Percentiles rank a stretch among this genome's conserved stretches.
These are phyloP conservation scores for Eriosoma lanigerum DNA, from an alignment of 1,140 invertebrate genomes.

Conservation along the genomic window DNA sequence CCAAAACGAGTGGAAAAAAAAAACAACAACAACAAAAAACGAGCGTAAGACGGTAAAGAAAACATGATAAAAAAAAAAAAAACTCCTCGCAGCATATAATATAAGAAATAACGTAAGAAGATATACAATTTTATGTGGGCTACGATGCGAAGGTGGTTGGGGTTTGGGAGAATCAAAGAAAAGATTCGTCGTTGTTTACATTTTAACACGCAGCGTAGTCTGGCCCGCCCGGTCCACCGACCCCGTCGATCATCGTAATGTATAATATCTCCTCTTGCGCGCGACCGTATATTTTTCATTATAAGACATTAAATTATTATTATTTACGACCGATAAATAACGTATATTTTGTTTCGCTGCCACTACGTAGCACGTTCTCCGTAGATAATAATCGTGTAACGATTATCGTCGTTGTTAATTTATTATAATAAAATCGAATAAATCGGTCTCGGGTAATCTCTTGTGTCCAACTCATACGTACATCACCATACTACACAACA, in stretches of 20 bases:
- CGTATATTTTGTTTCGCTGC: background rate
- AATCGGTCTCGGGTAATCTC: too few relatives aligned
- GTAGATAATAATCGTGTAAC: too few relatives aligned
- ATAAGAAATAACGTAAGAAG: too few relatives aligned
- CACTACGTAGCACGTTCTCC: too few relatives aligned
- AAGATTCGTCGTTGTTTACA: conserved; percentile 26
- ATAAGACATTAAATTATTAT: conserved; percentile 9
- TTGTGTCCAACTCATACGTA: too few relatives aligned
- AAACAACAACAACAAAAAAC: too few relatives aligned
- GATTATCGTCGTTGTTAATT: background rate
- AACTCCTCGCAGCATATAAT: too few relatives aligned
- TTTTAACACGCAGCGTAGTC: conserved; percentile 28
- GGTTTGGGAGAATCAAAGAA: background rate
- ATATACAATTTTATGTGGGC: too few relatives aligned
- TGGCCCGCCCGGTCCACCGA: background rate
- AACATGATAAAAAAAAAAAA: background rate
- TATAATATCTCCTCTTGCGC: background rate
- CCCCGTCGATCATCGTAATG: background rate
- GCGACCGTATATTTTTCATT: conserved; percentile 26
- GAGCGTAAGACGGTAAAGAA: background rate
- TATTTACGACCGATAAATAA: conserved; percentile 39
- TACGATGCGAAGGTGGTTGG: background rate
- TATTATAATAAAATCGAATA: too few relatives aligned
- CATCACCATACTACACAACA: too few relatives aligned
- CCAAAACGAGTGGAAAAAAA: too few relatives aligned